Conservation (phyloP, 1,140 invertebrate species). For the Andricus grossulariae region DNA sequence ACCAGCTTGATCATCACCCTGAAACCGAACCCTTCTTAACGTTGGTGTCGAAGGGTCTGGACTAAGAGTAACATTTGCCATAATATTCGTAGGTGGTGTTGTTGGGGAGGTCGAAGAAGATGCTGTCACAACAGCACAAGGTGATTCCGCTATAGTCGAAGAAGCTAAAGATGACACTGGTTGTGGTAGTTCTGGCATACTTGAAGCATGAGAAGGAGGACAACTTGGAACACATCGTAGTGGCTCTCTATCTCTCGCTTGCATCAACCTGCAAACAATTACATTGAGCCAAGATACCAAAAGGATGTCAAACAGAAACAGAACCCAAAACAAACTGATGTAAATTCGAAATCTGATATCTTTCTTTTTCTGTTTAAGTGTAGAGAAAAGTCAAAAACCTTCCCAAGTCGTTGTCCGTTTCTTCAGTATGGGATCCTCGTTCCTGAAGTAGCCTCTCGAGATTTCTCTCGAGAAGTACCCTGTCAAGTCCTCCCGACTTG, state of each 20-base stretch:
- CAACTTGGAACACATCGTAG: slow-evolving; percentile 72
- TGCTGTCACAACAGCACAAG: slow-evolving; percentile 74
- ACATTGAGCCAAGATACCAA: background rate
- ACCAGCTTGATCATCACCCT: slow-evolving; percentile 78
- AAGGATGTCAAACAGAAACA: slow-evolving; percentile 27
- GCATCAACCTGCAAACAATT: slow-evolving; percentile 73
- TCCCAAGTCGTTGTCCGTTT: slow-evolving; percentile 65
- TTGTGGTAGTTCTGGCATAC: slow-evolving; percentile 80
- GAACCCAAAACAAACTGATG: background rate
- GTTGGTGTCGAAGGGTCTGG: slow-evolving; percentile 68
- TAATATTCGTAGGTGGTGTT: slow-evolving; percentile 53
- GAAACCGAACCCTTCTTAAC: slow-evolving; percentile 79
- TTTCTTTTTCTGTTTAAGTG: slow-evolving; percentile 29
- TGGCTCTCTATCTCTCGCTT: slow-evolving; percentile 79
- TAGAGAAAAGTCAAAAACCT: slow-evolving; percentile 56
- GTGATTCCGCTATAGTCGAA: slow-evolving; percentile 71
- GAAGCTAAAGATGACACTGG: slow-evolving; percentile 57
- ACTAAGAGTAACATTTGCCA: slow-evolving; percentile 48
- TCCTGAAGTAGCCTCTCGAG: slow-evolving; percentile 77
- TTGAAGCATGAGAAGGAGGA: slow-evolving; percentile 77
- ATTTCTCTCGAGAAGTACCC: slow-evolving; percentile 79
- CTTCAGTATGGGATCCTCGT: slow-evolving; percentile 63
- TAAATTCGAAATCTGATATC: too few relatives aligned
- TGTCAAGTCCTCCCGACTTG: slow-evolving; percentile 75
- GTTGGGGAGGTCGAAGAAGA: slow-evolving; percentile 63